Conservation (phyloP, 2,797 vertebrate genomes). For the Cynopterus sphinx region DNA sequence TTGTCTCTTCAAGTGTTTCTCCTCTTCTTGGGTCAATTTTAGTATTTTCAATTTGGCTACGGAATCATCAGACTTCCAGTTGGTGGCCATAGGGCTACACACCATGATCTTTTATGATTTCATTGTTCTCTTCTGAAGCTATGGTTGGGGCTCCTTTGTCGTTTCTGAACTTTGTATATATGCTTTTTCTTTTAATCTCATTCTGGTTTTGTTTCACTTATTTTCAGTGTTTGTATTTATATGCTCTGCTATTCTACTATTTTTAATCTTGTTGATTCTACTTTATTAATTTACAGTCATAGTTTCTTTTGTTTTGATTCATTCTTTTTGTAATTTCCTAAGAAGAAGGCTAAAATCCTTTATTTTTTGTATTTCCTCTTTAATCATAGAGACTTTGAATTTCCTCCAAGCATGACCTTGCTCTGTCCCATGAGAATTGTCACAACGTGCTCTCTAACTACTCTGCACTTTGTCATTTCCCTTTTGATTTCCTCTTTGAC, state of each 20-base stretch:
- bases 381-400: background rate
- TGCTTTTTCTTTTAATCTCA: slow-evolving; percentile 3
- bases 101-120: background rate
- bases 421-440: background rate
- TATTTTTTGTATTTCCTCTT: background rate
- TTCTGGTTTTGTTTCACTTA: background rate
- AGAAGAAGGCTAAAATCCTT: background rate
- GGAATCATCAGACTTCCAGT: background rate
- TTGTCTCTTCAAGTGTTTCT: background rate
- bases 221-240: background rate
- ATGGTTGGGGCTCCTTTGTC: background rate
- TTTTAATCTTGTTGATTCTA: background rate
- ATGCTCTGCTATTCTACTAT: background rate
- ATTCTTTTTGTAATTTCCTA: slow-evolving; percentile 10
- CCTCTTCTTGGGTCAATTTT: background rate
- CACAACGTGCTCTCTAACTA: background rate
- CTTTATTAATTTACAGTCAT: background rate
- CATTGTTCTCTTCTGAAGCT: background rate
- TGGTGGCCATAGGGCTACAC: background rate
- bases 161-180: background rate
- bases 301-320: background rate
- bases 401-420: background rate
- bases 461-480: background rate
- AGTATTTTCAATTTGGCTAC: background rate
- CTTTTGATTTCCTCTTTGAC: slow-evolving; percentile 23